These are phyloP conservation scores for Hyperoodon ampullatus DNA, from an alignment of 2,113 vertebrate genomes.

Conservation along the genomic window DNA sequence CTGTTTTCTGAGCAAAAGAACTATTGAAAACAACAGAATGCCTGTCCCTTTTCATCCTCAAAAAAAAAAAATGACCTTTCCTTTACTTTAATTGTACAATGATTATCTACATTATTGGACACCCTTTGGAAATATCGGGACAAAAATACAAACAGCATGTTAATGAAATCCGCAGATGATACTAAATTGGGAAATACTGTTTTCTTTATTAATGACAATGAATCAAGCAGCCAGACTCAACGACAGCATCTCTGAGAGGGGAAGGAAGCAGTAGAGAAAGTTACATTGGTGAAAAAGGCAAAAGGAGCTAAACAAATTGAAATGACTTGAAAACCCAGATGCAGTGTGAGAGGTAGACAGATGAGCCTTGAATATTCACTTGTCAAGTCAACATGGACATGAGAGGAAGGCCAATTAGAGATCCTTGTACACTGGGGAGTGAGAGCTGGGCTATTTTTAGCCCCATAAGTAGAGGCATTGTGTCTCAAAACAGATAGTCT, in stretches of 20 bases:
- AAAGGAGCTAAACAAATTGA: neutral
- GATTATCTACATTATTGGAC: neutral
- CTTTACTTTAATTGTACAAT: slow-evolving; percentile 60
- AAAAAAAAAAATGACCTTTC: slow-evolving; percentile 35
- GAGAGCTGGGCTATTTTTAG: slow-evolving; percentile 53
- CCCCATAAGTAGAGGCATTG: slow-evolving; percentile 64
- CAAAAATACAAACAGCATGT: slow-evolving; percentile 30
- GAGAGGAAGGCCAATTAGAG: neutral
- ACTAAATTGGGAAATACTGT: slow-evolving; percentile 51
- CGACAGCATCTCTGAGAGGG: neutral
- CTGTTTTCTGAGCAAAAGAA: slow-evolving; percentile 16
- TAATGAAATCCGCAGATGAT: slow-evolving; percentile 72
- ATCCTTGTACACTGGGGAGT: neutral
- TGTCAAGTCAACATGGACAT: neutral
- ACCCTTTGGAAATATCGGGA: slow-evolving; percentile 55
- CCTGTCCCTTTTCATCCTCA: neutral
- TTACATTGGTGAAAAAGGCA: neutral
- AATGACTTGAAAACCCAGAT: neutral
- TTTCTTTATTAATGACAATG: slow-evolving; percentile 12
- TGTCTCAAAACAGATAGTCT: slow-evolving; percentile 71
- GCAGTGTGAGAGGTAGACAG: neutral
- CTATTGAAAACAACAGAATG: slow-evolving; percentile 40
- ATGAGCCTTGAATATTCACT: neutral
- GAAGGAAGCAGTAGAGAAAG: neutral
- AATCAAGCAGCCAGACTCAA: neutral